phyloP scores from a whole-genome alignment of 2,888 invertebrate genomes.

The Caradrina clavipalpis region DNA sequence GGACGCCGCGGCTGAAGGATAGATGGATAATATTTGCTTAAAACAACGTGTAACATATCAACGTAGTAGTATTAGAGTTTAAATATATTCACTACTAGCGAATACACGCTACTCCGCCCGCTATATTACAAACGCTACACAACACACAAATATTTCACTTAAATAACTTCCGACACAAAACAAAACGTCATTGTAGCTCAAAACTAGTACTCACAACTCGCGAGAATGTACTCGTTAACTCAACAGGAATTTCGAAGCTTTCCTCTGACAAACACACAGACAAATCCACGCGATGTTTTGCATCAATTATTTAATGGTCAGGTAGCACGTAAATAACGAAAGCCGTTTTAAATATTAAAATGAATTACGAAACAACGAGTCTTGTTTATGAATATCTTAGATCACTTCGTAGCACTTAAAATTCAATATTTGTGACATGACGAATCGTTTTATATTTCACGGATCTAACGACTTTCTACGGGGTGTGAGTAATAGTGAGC shows the following conservation, averaged over 20 bases:
- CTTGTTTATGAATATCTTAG: slow-evolving; percentile 47
- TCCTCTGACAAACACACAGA: slow-evolving; percentile 53
- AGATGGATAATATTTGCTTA: slow-evolving; percentile 63
- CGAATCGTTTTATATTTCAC: slow-evolving; percentile 74
- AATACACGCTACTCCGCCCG: slow-evolving; percentile 45
- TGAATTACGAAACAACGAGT: slow-evolving; percentile 56
- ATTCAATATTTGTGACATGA: slow-evolving; percentile 71
- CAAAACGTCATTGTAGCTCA: slow-evolving; percentile 37
- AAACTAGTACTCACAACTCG: slow-evolving; percentile 17
- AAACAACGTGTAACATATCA: slow-evolving; percentile 65
- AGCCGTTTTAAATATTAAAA: slow-evolving; percentile 50
- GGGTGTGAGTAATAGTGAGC: slow-evolving; percentile 81
- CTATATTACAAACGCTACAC: slow-evolving; percentile 27
- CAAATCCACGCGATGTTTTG: slow-evolving; percentile 43
- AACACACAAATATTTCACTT: slow-evolving; percentile 36
- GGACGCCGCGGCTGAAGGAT: slow-evolving; percentile 61
- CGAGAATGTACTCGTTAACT: slow-evolving; percentile 26
- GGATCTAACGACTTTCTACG: slow-evolving; percentile 79
- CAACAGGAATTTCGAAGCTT: slow-evolving; percentile 32
- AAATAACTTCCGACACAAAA: slow-evolving; percentile 27
- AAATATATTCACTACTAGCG: slow-evolving; percentile 59
- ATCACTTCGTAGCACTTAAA: slow-evolving; percentile 67
- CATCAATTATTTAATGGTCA: slow-evolving; percentile 63
- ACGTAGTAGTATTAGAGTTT: slow-evolving; percentile 45
- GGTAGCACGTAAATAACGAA: slow-evolving; percentile 54